phyloP scores from a whole-genome alignment of 64 coral and sea anemone genomes.

The Pocillopora damicornis region DNA sequence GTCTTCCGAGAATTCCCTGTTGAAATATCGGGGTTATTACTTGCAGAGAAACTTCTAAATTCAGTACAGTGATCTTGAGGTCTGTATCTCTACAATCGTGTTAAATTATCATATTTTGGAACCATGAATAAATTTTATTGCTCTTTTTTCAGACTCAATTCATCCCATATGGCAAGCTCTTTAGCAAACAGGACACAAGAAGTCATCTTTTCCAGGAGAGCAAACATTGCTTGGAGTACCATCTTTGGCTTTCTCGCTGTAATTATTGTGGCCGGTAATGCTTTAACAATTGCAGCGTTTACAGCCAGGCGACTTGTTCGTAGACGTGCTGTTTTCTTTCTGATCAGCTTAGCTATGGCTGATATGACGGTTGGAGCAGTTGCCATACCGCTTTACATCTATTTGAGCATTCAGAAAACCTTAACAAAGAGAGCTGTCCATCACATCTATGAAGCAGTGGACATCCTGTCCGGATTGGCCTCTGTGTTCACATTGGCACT shows the following conservation, averaged over 20 bases:
- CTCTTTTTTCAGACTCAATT: neutral
- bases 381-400: conserved; percentile 29
- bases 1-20: neutral
- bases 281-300: conserved; percentile 27
- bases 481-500: conserved; percentile 43
- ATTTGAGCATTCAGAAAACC: neutral
- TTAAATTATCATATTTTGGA: too few relatives aligned
- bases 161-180: neutral
- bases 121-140: neutral
- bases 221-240: conserved; percentile 22
- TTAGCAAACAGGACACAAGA: neutral
- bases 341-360: conserved; percentile 37
- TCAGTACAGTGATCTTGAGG: too few relatives aligned
- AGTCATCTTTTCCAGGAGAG: neutral
- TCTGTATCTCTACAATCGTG: too few relatives aligned
- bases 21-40: neutral
- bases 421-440: neutral
- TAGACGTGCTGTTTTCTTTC: conserved; percentile 25
- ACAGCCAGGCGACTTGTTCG: conserved; percentile 19
- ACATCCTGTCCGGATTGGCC: conserved; percentile 32
- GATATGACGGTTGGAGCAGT: conserved; percentile 46
- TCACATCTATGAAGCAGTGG: conserved; percentile 24
- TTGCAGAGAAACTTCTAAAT: too few relatives aligned
- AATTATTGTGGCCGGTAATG: conserved; percentile 19
- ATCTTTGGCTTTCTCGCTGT: conserved; percentile 34